These are phyloP conservation scores for Embidobia sp. DNA, from an alignment of 2,888 invertebrate species.

Conservation along the genomic window DNA sequence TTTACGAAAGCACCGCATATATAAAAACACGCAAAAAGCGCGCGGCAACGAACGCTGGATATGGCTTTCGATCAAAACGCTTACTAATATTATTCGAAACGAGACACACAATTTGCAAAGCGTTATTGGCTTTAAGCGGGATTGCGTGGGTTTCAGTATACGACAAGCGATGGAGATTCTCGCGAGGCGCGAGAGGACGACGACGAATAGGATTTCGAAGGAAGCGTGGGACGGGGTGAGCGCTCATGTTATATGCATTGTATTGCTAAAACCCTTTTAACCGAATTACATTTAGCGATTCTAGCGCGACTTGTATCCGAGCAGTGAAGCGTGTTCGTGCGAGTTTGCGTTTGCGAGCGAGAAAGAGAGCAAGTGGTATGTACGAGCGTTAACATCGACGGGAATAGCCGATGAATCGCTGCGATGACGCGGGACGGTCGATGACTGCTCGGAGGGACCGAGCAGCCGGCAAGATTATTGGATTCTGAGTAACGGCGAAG, in stretches of 20 bases:
- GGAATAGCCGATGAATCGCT: constrained; percentile 60
- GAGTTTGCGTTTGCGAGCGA: constrained; percentile 55
- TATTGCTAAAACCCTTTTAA: constrained; percentile 81
- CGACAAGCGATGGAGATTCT: constrained; percentile 57
- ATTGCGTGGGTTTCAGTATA: constrained; percentile 52
- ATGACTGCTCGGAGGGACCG: constrained; percentile 41
- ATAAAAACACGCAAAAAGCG: no score
- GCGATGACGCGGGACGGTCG: constrained; percentile 59
- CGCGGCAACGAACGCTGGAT: not conserved
- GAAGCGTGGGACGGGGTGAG: constrained; percentile 70
- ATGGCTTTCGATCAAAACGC: constrained; percentile 15
- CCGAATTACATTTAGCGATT: constrained; percentile 81
- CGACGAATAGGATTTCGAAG: constrained; percentile 66
- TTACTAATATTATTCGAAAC: not conserved
- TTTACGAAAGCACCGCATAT: no score
- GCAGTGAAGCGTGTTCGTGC: constrained; percentile 66
- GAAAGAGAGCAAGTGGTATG: constrained; percentile 20
- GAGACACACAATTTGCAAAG: constrained; percentile 57
- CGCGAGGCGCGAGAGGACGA: constrained; percentile 66
- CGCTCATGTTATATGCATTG: constrained; percentile 81
- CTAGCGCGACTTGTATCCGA: constrained; percentile 74
- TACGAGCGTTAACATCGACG: constrained; percentile 52
- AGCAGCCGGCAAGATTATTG: constrained; percentile 68
- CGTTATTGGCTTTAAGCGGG: constrained; percentile 70
- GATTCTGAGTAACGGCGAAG: constrained; percentile 73